A percentile compares a stretch with the other conserved stretches of the same genome.
Conservation (phyloP, 2,888 invertebrate species). For the Tyria jacobaeae region DNA sequence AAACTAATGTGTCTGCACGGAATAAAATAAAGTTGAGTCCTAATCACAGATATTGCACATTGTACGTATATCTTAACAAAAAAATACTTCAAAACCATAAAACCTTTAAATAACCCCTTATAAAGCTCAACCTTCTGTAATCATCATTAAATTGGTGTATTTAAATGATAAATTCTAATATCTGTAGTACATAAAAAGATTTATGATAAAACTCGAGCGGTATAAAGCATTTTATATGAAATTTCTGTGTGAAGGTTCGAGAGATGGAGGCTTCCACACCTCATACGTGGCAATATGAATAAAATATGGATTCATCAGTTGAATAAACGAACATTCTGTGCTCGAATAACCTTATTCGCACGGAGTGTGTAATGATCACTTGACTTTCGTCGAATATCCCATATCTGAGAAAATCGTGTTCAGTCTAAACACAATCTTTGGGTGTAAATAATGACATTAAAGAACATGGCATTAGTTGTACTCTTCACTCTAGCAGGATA, state of each 20-base stretch:
- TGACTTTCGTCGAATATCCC: constrained; percentile 53
- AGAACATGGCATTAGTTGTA: not conserved
- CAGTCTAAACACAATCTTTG: constrained; percentile 18
- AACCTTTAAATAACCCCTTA: constrained; percentile 1
- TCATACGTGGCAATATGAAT: constrained; percentile 75
- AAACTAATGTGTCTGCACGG: too few species aligned
- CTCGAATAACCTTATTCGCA: constrained; percentile 64
- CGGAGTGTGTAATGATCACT: constrained; percentile 63
- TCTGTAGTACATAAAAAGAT: constrained; percentile 48
- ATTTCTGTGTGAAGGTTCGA: constrained; percentile 51
- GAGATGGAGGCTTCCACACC: constrained; percentile 54
- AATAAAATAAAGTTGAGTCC: too few species aligned
- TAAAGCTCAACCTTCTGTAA: constrained; percentile 5
- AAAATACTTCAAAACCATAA: constrained; percentile 6
- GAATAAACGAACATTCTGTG: constrained; percentile 73
- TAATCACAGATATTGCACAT: too few species aligned
- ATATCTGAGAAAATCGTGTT: constrained; percentile 34
- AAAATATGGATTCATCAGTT: constrained; percentile 82
- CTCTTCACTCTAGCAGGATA: too few species aligned
- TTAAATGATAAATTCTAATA: constrained; percentile 42
- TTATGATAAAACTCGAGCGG: constrained; percentile 49
- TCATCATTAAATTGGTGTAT: constrained; percentile 25
- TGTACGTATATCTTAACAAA: too few species aligned
- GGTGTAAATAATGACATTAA: constrained; percentile 14
- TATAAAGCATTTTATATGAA: constrained; percentile 61